A percentile compares a stretch with the other conserved stretches of the same genome.
phyloP scores from a whole-genome alignment of 2,888 invertebrate genomes.

The Apomyelois bistriatella region DNA sequence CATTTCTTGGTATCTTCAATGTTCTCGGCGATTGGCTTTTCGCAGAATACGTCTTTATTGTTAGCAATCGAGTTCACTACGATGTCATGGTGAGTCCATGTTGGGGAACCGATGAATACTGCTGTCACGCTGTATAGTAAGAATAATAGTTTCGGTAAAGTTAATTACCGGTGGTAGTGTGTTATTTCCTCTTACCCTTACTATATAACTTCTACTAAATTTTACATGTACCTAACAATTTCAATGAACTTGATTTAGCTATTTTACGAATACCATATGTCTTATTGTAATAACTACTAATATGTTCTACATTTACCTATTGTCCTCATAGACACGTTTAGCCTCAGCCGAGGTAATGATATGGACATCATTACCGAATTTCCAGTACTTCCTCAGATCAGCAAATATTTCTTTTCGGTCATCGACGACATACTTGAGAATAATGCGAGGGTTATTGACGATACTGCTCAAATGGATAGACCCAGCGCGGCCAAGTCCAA shows the following conservation, averaged over 20 bases:
- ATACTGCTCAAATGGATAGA: slow-evolving; percentile 79
- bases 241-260: background rate
- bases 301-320: slow-evolving; percentile 53
- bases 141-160: too few species aligned
- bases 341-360: slow-evolving; percentile 71
- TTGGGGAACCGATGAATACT: slow-evolving; percentile 80
- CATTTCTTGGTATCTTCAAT: slow-evolving; percentile 74
- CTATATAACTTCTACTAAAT: too few species aligned
- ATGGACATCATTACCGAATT: slow-evolving; percentile 56
- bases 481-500: slow-evolving; percentile 81
- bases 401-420: slow-evolving; percentile 63
- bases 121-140: slow-evolving; percentile 42
- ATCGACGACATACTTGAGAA: slow-evolving; percentile 79
- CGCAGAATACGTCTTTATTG: slow-evolving; percentile 84
- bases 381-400: slow-evolving; percentile 71
- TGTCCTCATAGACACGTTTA: slow-evolving; percentile 72
- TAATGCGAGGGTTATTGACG: slow-evolving; percentile 62
- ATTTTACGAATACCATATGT: too few species aligned
- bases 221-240: too few species aligned
- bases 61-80: slow-evolving; percentile 72
- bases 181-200: too few species aligned
- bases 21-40: slow-evolving; percentile 83
- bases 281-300: too few species aligned
- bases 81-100: slow-evolving; percentile 79
- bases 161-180: too few species aligned